Conservation (phyloP, 2,797 vertebrate species). For the Gallinago stenura region DNA sequence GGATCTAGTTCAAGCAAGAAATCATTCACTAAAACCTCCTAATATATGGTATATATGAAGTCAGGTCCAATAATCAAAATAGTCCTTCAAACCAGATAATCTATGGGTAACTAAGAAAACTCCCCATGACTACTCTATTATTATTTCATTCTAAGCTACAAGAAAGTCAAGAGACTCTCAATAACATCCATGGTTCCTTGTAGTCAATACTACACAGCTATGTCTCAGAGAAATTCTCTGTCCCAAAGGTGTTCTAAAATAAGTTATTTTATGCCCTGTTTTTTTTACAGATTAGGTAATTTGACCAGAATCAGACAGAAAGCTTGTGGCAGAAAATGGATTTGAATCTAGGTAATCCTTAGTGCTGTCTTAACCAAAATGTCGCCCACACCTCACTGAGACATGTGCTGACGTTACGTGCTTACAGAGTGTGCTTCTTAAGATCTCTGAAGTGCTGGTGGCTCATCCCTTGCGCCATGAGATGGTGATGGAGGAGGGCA, state of each 20-base stretch:
- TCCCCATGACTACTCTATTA: background rate
- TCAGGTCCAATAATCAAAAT: background rate
- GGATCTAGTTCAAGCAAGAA: background rate
- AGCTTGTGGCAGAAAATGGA: background rate
- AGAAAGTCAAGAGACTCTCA: background rate
- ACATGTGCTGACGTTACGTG: fast-evolving
- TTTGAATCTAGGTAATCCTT: background rate
- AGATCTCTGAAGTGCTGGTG: background rate
- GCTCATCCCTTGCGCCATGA: background rate
- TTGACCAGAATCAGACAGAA: background rate
- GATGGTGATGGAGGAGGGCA: background rate
- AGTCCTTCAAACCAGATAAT: background rate
- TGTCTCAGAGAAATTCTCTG: background rate
- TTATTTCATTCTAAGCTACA: background rate
- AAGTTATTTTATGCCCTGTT: background rate
- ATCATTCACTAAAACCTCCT: background rate
- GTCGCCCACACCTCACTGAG: background rate
- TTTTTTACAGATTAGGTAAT: background rate
- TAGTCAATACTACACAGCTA: background rate
- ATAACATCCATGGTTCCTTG: background rate
- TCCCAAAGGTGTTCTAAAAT: background rate
- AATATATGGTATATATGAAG: background rate
- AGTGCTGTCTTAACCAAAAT: background rate
- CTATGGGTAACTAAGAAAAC: background rate
- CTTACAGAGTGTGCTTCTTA: background rate